Evolutionary conservation across 2,797 vertebrate species (phyloP).

Genomic region (Trematomus bernacchii): DNA sequence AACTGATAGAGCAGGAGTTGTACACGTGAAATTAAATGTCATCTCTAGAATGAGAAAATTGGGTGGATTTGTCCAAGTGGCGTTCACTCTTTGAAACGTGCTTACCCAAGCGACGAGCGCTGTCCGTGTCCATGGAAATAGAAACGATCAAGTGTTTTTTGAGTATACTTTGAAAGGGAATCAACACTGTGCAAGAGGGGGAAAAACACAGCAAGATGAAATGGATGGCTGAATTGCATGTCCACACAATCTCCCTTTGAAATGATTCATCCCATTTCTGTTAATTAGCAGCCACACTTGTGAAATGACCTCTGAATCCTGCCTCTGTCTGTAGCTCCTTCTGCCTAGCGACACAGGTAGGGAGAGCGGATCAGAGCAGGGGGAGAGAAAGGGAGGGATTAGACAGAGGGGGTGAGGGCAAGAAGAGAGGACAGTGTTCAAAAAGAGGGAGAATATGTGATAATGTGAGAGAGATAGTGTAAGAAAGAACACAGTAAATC

Average conservation of each 20-base stretch:
- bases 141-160: slow-evolving; percentile 71
- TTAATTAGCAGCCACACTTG: slow-evolving; percentile 81
- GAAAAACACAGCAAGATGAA: slow-evolving; percentile 53
- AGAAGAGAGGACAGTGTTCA: slow-evolving; percentile 40
- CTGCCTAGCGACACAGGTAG: slow-evolving; percentile 50
- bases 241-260: slow-evolving; percentile 70
- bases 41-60: slow-evolving; percentile 74
- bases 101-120: slow-evolving; percentile 67
- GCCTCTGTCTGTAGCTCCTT: slow-evolving; percentile 51
- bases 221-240: slow-evolving; percentile 50
- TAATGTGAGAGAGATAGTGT: slow-evolving; percentile 35
- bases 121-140: slow-evolving; percentile 70
- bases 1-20: slow-evolving; percentile 51
- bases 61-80: slow-evolving; percentile 73
- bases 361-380: slow-evolving; percentile 23
- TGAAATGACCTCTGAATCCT: slow-evolving; percentile 76
- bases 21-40: slow-evolving; percentile 81
- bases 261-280: slow-evolving; percentile 69
- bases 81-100: slow-evolving; percentile 66
- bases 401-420: slow-evolving; percentile 37
- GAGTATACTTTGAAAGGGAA: slow-evolving; percentile 61
- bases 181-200: slow-evolving; percentile 32
- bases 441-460: slow-evolving; percentile 53
- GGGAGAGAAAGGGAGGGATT: slow-evolving; percentile 48
- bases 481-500: slow-evolving; percentile 39